These are phyloP conservation scores for Hirtodrosophila trivittata DNA, from an alignment of 2,888 invertebrate species.

Conservation along the genomic window DNA sequence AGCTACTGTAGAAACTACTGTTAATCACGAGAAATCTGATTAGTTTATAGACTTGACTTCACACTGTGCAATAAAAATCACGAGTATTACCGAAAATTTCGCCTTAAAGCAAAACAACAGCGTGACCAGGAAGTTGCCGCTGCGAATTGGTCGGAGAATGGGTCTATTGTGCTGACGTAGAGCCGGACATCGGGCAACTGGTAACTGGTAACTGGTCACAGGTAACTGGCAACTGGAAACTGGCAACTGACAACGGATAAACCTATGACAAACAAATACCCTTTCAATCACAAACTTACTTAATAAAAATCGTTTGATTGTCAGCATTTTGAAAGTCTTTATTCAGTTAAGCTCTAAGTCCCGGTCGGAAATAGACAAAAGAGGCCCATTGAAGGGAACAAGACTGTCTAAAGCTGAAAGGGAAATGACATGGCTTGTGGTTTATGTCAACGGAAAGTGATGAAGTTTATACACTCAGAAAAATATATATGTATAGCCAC, in stretches of 20 bases:
- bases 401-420: constrained; percentile 10
- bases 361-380: constrained; percentile 1
- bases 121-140: constrained; percentile 48
- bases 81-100: constrained; percentile 21
- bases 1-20: constrained; percentile 17
- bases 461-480: constrained; percentile 14
- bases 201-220: no score
- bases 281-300: constrained; percentile 46
- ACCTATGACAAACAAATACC: constrained; percentile 44
- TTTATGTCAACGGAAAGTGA: constrained; percentile 9
- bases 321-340: constrained; percentile 29
- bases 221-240: no score
- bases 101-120: constrained; percentile 30
- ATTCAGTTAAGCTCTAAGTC: constrained; percentile 5
- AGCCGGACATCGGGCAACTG: constrained; percentile 2
- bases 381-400: constrained; percentile 12
- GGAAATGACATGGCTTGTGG: constrained; percentile 26
- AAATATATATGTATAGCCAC: constrained; percentile 1
- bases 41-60: neutral
- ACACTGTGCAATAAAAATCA: constrained; percentile 1
- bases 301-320: constrained; percentile 34
- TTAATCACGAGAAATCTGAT: constrained; percentile 16
- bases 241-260: constrained; percentile 1
- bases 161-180: constrained; percentile 29
- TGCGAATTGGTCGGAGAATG: constrained; percentile 30